Evolutionary conservation across 2,888 invertebrate species (phyloP), one percentile per base, ranked within the genome.

Genomic region (Cataglyphis altisquamis): DNA sequence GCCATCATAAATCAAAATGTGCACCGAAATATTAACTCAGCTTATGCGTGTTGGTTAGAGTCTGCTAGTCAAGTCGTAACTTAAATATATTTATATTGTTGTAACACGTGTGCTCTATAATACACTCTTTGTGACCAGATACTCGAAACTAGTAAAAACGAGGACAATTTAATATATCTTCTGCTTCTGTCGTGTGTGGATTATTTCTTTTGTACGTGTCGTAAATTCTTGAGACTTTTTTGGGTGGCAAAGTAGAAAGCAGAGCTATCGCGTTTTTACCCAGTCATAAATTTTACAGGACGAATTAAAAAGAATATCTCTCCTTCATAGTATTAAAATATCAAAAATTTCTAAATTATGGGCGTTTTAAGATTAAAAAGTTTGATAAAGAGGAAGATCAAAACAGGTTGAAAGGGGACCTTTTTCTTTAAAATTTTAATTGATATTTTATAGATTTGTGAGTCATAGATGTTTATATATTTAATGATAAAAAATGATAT

Each of bases 11-110:
- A 77, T 77, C 66, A 57, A 57, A 32, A 60, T 32, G 67, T 48
- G 41, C 32, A 36, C 21, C 82, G 39, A 83, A 78, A 68, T 62
- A 63, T 67, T 77, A 39, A 36, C 62, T 18, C 25, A 67, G 64
- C 60, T 67, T 57, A 57, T 66, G 41, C 32, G 48, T 74, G 41
- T 77, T 66, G 39, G 36, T 41, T 67, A 57, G 9, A 48, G 10
- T 15, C 41, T n/a, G 15, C 6, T 67, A 67, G 67, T 48, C 41
- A 6, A 75, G 66, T 18, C 39, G 62, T 82, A 82, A 68, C 67
- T 67, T 57, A 48, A 6, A 48, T 32, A 67, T 77, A 62, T 82
- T 82, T 82, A 78, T 77, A 77, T 77, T 82, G 62, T 25, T 39
- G 29, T 64, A 74, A 62, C 15, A 36, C 32, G 5, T 36, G 32